Evolutionary conservation across 2,888 invertebrate genomes (phyloP), one percentile per base, ranked within the genome.

Genomic region (Pherbina coryleti): DNA sequence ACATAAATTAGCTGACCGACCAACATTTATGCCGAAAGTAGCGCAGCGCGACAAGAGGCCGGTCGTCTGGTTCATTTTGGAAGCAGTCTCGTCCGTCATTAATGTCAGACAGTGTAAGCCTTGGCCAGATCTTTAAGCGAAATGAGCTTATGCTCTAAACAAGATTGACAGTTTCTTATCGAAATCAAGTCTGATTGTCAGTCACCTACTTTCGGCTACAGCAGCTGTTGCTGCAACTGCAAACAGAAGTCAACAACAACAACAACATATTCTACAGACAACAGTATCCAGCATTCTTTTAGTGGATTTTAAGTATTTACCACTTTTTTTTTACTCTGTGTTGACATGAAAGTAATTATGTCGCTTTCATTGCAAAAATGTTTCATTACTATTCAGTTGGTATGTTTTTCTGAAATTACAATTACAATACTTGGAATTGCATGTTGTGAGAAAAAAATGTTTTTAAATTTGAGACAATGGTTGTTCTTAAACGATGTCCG

Each of bases 151-250:
- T 64, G 31, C n/a, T 70, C 1, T 67, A 17, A 66, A 53, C 67
- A 80, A 79, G 81, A 60, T 60, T 77, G 83, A 79, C 69, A 60
- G 70, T 76, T 60, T 55, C 62, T 49, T 60, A 60, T 37, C 49
- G 70, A 44, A 62, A 76, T 57, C 76, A 69, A 76, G 51, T 73
- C 76, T 78, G 76, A 79, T 78, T 78, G 73, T 70, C 72, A 80
- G 84, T 85, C 85, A 85, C 85, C 85, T 85, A 85, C 85, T 86
- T 86, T 86, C 83, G 82, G 77, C 77, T 57, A 66, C 60, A 53
- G 66, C 64, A 79, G 84, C 79, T 81, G 83, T 82, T 82, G 51
- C 62, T 22, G 37, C 57, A 53, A 64, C n/a, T 49, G 55, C 49
- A 31, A 19, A 34, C 34, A n/a, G 17, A 37, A 66, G 9, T 14